phyloP scores from a whole-genome alignment of 1,140 invertebrate species.

The Wasmannia auropunctata region DNA sequence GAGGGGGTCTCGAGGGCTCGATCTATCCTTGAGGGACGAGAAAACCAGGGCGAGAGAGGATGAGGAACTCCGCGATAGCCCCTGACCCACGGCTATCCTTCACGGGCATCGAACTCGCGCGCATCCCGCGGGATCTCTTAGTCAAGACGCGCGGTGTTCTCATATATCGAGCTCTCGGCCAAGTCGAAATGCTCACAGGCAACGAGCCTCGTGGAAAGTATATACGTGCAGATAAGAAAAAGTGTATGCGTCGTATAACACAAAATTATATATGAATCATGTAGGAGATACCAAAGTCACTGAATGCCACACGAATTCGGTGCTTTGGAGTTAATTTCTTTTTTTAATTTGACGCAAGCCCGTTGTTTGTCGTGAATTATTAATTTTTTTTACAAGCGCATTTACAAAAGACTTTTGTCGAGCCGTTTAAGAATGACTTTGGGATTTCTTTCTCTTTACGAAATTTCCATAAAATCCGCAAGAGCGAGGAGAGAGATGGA shows the following conservation, averaged over 20 bases:
- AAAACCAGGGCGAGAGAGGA: slow-evolving; percentile 74
- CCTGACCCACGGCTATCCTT: slow-evolving; percentile 84
- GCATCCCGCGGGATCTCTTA: slow-evolving; percentile 82
- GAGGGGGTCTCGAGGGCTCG: slow-evolving; percentile 83
- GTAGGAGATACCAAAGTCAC: not conserved
- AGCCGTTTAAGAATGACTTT: slow-evolving; percentile 3
- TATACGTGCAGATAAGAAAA: not conserved
- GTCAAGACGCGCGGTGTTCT: slow-evolving; percentile 66
- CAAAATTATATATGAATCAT: not conserved
- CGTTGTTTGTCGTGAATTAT: not conserved
- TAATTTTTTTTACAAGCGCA: not conserved
- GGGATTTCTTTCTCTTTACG: not conserved
- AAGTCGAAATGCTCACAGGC: slow-evolving; percentile 21
- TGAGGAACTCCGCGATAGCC: slow-evolving; percentile 82
- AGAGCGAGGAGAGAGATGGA: not conserved
- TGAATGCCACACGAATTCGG: not conserved
- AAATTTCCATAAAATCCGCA: slow-evolving; percentile 28
- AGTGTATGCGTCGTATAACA: not conserved
- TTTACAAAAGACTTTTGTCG: not conserved
- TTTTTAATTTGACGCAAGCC: not conserved
- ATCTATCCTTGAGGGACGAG: slow-evolving; percentile 81
- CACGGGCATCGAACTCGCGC: slow-evolving; percentile 79
- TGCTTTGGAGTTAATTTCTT: not conserved
- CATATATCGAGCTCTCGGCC: slow-evolving; percentile 33
- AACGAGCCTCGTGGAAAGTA: not conserved